Conservation (phyloP, 1,140 invertebrate species). For the Drosophila kanapiae region DNA sequence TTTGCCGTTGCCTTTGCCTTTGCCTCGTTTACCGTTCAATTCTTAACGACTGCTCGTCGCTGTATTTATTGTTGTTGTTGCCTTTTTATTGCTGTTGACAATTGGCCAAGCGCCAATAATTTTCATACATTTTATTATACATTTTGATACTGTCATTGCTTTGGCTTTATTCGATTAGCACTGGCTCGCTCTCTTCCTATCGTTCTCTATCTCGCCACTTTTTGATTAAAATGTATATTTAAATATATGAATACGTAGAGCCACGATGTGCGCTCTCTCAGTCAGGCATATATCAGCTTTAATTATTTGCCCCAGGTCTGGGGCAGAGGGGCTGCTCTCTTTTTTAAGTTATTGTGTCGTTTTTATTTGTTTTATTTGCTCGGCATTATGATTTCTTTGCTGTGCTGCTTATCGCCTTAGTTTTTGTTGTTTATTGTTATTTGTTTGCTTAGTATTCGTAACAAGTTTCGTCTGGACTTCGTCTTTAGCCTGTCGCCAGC, state of each 20-base stretch:
- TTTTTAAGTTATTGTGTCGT: neutral
- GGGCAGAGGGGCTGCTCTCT: conserved; percentile 1
- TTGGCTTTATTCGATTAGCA: conserved; percentile 44
- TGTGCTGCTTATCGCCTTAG: conserved; percentile 14
- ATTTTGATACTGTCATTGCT: conserved; percentile 71
- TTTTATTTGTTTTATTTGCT: conserved; percentile 28
- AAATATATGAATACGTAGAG: conserved; percentile 16
- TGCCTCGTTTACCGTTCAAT: conserved; percentile 27
- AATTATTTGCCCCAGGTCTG: conserved; percentile 53
- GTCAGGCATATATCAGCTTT: conserved; percentile 11
- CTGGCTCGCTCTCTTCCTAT: conserved; percentile 1
- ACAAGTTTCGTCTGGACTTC: conserved; percentile 28
- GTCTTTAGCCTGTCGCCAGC: conserved; percentile 23
- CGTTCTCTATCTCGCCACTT: conserved; percentile 14
- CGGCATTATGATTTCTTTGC: neutral
- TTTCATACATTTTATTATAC: conserved; percentile 73
- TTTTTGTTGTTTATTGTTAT: conserved; percentile 1
- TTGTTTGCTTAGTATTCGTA: conserved; percentile 20
- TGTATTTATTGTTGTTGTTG: conserved; percentile 16
- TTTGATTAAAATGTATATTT: conserved; percentile 28
- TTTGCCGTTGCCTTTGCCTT: conserved; percentile 1
- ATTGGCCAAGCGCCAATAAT: conserved; percentile 80
- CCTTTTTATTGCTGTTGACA: conserved; percentile 49
- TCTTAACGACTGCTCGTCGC: conserved; percentile 21
- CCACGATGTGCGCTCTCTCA: neutral